Conservation (phyloP, 2,113 vertebrate genomes). For the Limnothrissa miodon region DNA sequence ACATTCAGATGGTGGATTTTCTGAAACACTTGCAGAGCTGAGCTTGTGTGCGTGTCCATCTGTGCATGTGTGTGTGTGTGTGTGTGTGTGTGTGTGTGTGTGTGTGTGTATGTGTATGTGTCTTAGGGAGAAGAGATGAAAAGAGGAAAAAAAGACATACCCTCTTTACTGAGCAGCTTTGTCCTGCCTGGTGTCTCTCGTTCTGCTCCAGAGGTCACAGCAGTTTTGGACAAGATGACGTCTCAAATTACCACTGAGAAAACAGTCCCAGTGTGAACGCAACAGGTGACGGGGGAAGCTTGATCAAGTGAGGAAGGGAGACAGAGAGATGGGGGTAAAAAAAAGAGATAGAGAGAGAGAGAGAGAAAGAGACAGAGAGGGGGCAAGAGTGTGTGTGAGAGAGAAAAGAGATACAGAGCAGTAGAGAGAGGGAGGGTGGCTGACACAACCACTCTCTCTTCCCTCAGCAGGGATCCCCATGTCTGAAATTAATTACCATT, state of each 20-base stretch:
- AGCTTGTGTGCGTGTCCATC: background rate
- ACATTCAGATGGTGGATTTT: constrained; percentile 37
- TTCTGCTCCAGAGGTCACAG: constrained; percentile 30
- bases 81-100: no score
- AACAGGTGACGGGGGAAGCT: constrained; percentile 63
- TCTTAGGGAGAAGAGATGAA: background rate
- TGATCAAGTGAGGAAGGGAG: background rate
- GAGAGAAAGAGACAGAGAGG: background rate
- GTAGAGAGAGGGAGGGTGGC: constrained; percentile 5
- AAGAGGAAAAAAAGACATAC: background rate
- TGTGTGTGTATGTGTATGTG: no score
- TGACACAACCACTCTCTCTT: constrained; percentile 57
- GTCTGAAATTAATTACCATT: constrained; percentile 67
- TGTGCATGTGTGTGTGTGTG: no score
- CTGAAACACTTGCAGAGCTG: background rate
- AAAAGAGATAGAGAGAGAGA: background rate
- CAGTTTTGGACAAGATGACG: constrained; percentile 30
- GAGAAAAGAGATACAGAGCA: no score
- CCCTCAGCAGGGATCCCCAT: constrained; percentile 39
- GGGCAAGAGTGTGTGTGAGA: no score
- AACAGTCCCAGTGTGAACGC: constrained; percentile 51
- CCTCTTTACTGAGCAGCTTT: constrained; percentile 39
- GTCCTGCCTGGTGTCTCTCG: constrained; percentile 34
- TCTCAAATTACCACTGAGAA: constrained; percentile 61
- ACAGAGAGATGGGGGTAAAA: no score